These are phyloP conservation scores for Clarias batrachus DNA, from an alignment of 2,113 vertebrate species.

Conservation along the genomic window DNA sequence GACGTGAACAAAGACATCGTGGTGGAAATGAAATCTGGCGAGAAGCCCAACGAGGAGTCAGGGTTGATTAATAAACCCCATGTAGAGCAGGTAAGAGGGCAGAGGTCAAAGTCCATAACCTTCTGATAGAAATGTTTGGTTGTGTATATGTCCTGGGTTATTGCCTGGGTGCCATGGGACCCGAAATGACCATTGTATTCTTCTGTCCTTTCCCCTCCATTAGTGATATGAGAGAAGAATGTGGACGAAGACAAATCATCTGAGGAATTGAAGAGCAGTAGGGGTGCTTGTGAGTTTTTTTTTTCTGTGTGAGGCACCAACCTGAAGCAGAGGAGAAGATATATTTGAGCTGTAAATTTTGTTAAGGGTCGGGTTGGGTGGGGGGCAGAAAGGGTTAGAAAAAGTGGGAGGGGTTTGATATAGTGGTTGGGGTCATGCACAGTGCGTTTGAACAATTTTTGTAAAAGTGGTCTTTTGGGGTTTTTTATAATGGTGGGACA, in stretches of 20 bases:
- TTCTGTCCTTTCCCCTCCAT: background rate
- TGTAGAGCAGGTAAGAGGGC: conserved; percentile 68
- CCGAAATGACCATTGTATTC: background rate
- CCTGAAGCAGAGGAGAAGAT: conserved; percentile 7
- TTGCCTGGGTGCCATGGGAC: background rate
- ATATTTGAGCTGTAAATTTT: conserved; percentile 50
- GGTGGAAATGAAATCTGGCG: conserved; percentile 75
- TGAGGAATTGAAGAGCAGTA: conserved; percentile 1
- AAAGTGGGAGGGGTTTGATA: background rate
- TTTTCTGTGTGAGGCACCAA: background rate
- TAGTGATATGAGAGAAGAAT: conserved; percentile 29
- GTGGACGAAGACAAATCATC: conserved; percentile 16
- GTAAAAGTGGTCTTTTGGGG: background rate
- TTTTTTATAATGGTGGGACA: background rate
- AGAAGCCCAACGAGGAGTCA: conserved; percentile 75
- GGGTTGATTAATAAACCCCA: conserved; percentile 70
- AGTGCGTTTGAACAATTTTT: background rate
- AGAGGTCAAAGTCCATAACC: background rate
- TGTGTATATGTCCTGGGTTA: background rate
- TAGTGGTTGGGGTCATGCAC: background rate
- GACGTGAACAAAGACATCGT: conserved; percentile 71
- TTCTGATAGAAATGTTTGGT: background rate
- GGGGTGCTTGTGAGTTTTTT: background rate
- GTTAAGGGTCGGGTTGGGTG: background rate
- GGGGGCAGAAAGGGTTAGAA: background rate